Conservation (phyloP, 2,797 vertebrate species). For the Pseudocheirus occidentalis region DNA sequence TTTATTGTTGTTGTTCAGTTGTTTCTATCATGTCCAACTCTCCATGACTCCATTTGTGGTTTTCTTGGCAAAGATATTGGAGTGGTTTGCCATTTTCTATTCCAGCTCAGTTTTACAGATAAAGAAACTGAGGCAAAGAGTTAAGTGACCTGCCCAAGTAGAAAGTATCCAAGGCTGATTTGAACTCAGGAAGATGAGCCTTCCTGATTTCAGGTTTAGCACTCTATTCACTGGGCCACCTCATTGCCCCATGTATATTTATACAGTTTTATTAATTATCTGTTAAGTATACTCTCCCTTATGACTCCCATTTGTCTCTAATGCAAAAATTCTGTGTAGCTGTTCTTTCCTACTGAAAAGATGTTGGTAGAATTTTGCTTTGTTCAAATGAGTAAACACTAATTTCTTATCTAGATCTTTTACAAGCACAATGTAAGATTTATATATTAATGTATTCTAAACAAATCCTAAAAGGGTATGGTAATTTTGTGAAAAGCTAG, state of each 20-base stretch:
- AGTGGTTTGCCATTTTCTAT: background rate
- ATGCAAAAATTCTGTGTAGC: background rate
- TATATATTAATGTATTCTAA: background rate
- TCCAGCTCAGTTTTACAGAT: background rate
- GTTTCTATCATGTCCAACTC: background rate
- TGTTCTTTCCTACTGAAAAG: background rate
- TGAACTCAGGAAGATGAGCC: background rate
- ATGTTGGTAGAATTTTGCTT: background rate
- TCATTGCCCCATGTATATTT: background rate
- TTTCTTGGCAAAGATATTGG: background rate
- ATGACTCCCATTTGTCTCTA: background rate
- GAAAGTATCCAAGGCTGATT: background rate
- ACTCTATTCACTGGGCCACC: background rate
- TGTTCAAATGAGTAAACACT: background rate
- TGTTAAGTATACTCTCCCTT: background rate
- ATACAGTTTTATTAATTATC: background rate
- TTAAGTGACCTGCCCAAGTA: background rate
- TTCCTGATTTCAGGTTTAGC: background rate
- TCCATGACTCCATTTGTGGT: background rate
- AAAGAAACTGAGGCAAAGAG: background rate
- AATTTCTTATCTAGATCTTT: background rate
- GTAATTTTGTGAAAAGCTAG: slow-evolving; percentile 1
- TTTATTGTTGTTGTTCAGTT: background rate
- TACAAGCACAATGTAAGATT: background rate
- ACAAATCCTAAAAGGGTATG: slow-evolving; percentile 15